phyloP scores from a whole-genome alignment of 2,797 vertebrate species.

The Nasua narica region DNA sequence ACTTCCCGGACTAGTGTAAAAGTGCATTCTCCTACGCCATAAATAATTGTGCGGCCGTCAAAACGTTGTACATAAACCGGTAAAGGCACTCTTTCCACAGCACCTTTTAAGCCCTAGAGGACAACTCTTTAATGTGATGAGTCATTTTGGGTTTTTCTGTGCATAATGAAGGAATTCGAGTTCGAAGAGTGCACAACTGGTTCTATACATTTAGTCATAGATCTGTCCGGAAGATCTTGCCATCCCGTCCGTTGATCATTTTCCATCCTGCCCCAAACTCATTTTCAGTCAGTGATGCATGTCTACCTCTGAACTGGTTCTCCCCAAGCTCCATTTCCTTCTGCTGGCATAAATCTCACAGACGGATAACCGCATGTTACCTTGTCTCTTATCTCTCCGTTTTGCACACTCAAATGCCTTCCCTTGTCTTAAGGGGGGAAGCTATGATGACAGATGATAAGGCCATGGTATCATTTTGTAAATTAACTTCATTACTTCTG shows the following conservation, averaged over 20 bases:
- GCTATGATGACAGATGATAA: conserved; percentile 31
- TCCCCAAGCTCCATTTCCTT: conserved; percentile 2
- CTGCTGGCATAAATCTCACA: conserved; percentile 25
- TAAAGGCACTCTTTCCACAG: neutral
- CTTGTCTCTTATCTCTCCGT: neutral
- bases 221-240: neutral
- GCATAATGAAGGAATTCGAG: neutral
- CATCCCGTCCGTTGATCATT: neutral
- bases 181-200: neutral
- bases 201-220: neutral
- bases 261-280: conserved; percentile 11
- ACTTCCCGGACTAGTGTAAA: neutral
- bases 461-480: neutral
- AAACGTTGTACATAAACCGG: neutral
- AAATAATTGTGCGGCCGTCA: neutral
- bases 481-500: conserved; percentile 30
- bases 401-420: conserved; percentile 49
- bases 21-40: neutral
- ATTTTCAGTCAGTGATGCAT: conserved; percentile 13
- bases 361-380: conserved; percentile 32
- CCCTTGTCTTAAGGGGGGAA: conserved; percentile 35
- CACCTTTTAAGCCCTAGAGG: neutral
- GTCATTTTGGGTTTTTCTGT: neutral
- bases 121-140: neutral
- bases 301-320: conserved; percentile 9